These are phyloP conservation scores for Megalops cyprinoides DNA, from an alignment of 2,797 vertebrate genomes.

Conservation along the genomic window DNA sequence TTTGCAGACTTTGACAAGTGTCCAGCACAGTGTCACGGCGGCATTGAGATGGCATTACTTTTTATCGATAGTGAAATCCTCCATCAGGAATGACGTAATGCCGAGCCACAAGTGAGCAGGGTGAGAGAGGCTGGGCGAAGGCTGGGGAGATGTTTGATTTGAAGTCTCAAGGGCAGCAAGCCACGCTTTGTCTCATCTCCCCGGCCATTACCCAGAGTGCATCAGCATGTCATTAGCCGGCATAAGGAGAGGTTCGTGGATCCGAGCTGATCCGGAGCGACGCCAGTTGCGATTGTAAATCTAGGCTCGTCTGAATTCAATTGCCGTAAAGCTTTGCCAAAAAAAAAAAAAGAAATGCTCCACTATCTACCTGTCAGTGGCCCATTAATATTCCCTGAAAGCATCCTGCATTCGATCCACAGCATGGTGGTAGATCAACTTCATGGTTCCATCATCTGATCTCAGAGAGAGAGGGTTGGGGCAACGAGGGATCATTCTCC, in stretches of 20 bases:
- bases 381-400: conserved; percentile 37
- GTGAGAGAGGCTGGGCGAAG: conserved; percentile 62
- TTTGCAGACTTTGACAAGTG: not conserved
- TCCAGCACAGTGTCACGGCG: not conserved
- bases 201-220: conserved; percentile 63
- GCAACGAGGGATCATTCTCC: conserved; percentile 2
- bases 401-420: not conserved
- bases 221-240: conserved; percentile 50
- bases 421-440: not conserved
- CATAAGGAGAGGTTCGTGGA: conserved; percentile 36
- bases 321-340: conserved; percentile 43
- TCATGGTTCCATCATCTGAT: not conserved
- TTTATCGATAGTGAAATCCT: conserved; percentile 31
- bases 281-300: conserved; percentile 54
- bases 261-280: conserved; percentile 39
- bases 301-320: conserved; percentile 57
- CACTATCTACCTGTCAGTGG: conserved; percentile 34
- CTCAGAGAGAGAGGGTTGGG: not conserved
- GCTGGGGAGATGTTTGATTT: conserved; percentile 61
- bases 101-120: conserved; percentile 35
- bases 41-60: not conserved
- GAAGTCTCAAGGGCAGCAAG: conserved; percentile 58
- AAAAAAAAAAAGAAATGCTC: not conserved
- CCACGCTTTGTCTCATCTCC: conserved; percentile 51
- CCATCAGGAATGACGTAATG: conserved; percentile 41